phyloP scores from a whole-genome alignment of 2,113 vertebrate species.

The Labeo catla region DNA sequence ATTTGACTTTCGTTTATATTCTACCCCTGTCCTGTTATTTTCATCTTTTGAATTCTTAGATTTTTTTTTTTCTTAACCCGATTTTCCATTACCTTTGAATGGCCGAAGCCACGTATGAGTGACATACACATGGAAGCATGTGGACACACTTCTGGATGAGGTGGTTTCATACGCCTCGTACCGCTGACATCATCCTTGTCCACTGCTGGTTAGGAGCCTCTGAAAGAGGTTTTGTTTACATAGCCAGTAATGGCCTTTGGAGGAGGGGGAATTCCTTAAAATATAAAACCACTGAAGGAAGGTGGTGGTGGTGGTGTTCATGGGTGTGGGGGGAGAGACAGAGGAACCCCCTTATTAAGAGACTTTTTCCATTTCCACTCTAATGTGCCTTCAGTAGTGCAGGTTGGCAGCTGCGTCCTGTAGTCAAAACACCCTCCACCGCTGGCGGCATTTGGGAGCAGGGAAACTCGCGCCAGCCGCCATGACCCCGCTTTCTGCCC shows the following conservation, averaged over 20 bases:
- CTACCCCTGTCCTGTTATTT: not conserved
- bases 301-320: slow-evolving; percentile 53
- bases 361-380: slow-evolving; percentile 69
- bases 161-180: not conserved
- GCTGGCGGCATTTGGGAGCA: slow-evolving; percentile 61
- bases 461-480: slow-evolving; percentile 52
- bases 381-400: slow-evolving; percentile 72
- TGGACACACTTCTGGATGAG: slow-evolving; percentile 31
- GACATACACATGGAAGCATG: not conserved
- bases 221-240: slow-evolving; percentile 61
- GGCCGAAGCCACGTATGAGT: not conserved
- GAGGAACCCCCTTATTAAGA: slow-evolving; percentile 74
- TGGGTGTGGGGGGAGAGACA: slow-evolving; percentile 57
- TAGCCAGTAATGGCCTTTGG: slow-evolving; percentile 67
- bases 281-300: slow-evolving; percentile 40
- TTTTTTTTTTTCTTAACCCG: not conserved
- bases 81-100: slow-evolving; percentile 16
- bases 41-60: not conserved
- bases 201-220: slow-evolving; percentile 49
- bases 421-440: slow-evolving; percentile 73
- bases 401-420: slow-evolving; percentile 71
- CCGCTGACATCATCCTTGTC: slow-evolving; percentile 60
- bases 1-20: not conserved
- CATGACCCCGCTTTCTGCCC: slow-evolving; percentile 48
- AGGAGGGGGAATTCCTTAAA: slow-evolving; percentile 70